Percentiles rank a stretch among this genome's conserved stretches.
These are phyloP conservation scores for Tetrapedia diversipes DNA, from an alignment of 2,888 invertebrate species.

Conservation along the genomic window DNA sequence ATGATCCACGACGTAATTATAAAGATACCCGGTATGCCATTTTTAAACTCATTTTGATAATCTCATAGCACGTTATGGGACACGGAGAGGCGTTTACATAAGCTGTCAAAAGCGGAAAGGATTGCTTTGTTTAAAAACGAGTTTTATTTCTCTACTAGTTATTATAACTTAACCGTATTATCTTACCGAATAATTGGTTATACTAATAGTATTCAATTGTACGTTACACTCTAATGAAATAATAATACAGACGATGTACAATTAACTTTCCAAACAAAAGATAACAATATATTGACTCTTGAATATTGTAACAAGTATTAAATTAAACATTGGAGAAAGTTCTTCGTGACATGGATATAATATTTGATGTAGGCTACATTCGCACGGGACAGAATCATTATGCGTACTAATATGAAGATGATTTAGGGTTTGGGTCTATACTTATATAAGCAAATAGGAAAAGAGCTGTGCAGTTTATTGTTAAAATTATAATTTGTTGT, in stretches of 20 bases:
- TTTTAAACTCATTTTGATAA: conserved; percentile 31
- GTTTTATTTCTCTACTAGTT: not conserved
- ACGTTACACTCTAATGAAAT: not conserved
- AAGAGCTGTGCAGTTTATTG: conserved; percentile 6
- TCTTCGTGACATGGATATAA: not conserved
- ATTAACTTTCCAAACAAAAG: not conserved
- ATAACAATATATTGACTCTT: not conserved
- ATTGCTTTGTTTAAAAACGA: not conserved
- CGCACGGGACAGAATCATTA: not conserved
- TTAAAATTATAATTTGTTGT: not conserved
- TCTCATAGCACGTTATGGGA: not conserved
- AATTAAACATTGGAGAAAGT: conserved; percentile 1
- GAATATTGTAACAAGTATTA: not conserved
- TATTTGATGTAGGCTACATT: not conserved
- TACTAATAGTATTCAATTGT: not conserved
- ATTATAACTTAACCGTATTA: not conserved
- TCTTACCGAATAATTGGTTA: not conserved
- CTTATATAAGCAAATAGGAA: not conserved
- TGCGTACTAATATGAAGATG: not conserved
- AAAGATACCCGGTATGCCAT: not conserved
- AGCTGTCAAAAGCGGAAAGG: not conserved
- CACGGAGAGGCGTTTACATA: conserved; percentile 8
- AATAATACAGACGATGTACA: not conserved
- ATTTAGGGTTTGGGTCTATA: not conserved
- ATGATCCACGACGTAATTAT: conserved; percentile 12